Conservation (phyloP, 2,888 invertebrate species). For the Agrotis puta region DNA sequence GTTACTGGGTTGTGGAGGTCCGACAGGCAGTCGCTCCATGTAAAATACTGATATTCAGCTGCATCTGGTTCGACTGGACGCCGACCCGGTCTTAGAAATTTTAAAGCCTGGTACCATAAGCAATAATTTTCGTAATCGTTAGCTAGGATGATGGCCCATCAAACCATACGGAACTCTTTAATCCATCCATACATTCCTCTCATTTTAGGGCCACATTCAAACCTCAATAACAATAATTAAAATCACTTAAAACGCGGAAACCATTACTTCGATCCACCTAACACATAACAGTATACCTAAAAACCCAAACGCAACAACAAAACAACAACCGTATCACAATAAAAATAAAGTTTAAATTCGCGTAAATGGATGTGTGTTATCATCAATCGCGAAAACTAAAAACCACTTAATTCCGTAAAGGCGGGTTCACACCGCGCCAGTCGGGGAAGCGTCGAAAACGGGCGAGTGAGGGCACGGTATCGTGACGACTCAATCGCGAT, state of each 20-base stretch:
- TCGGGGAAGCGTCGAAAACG: conserved; percentile 57
- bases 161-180: neutral
- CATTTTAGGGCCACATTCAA: neutral
- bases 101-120: neutral
- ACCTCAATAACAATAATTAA: conserved; percentile 50
- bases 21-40: too few species aligned
- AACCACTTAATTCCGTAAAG: conserved; percentile 68
- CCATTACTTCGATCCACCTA: conserved; percentile 42
- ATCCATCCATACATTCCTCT: conserved; percentile 7
- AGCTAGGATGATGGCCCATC: neutral
- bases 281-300: conserved; percentile 44
- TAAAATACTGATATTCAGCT: too few species aligned
- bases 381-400: conserved; percentile 58
- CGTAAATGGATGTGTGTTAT: conserved; percentile 48
- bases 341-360: conserved; percentile 54
- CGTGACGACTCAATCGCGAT: conserved; percentile 72
- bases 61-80: too few species aligned
- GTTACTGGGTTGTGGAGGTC: too few species aligned
- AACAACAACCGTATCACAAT: conserved; percentile 29
- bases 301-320: conserved; percentile 4
- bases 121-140: neutral
- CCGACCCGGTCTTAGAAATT: neutral
- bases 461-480: conserved; percentile 60
- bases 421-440: conserved; percentile 62
- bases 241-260: conserved; percentile 60